phyloP scores from a whole-genome alignment of 2,797 vertebrate genomes.

The Naso thynnoides region DNA sequence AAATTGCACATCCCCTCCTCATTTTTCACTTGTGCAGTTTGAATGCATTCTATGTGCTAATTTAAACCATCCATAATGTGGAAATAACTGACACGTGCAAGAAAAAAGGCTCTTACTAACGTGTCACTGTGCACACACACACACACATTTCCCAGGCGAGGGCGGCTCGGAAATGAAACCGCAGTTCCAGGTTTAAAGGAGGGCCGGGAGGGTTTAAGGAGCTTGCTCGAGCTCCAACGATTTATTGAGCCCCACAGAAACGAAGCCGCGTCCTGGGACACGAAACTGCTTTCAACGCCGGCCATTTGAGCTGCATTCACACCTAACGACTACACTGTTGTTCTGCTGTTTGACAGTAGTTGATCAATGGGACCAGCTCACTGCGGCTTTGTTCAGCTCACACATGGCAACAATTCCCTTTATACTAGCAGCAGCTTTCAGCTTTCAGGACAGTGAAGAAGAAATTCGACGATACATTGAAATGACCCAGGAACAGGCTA shows the following conservation, averaged over 20 bases:
- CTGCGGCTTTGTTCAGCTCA: slow-evolving; percentile 35
- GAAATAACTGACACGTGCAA: slow-evolving; percentile 23
- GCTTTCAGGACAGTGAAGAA: not conserved
- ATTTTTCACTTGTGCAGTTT: slow-evolving; percentile 14
- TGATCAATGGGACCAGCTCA: slow-evolving; percentile 57
- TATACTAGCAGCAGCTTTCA: not conserved
- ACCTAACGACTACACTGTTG: slow-evolving; percentile 50
- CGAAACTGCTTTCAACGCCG: slow-evolving; percentile 46
- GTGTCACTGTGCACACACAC: slow-evolving; percentile 2
- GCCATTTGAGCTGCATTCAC: slow-evolving; percentile 49
- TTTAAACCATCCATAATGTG: slow-evolving; percentile 32
- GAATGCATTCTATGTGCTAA: slow-evolving; percentile 14
- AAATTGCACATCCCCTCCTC: slow-evolving; percentile 11
- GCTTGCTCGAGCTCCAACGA: slow-evolving; percentile 48
- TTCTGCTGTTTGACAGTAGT: slow-evolving; percentile 53
- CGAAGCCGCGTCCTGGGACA: slow-evolving; percentile 60
- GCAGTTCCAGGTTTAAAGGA: slow-evolving; percentile 27
- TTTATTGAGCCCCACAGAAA: slow-evolving; percentile 69
- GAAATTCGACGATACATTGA: slow-evolving; percentile 17
- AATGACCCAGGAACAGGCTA: not conserved
- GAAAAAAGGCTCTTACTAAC: not conserved
- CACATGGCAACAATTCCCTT: slow-evolving; percentile 43
- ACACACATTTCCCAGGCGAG: not conserved
- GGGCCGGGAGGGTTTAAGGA: slow-evolving; percentile 38
- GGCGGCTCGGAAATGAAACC: slow-evolving; percentile 1